These are phyloP conservation scores for Lineus longissimus DNA, from an alignment of 1,140 invertebrate genomes.

Conservation along the genomic window DNA sequence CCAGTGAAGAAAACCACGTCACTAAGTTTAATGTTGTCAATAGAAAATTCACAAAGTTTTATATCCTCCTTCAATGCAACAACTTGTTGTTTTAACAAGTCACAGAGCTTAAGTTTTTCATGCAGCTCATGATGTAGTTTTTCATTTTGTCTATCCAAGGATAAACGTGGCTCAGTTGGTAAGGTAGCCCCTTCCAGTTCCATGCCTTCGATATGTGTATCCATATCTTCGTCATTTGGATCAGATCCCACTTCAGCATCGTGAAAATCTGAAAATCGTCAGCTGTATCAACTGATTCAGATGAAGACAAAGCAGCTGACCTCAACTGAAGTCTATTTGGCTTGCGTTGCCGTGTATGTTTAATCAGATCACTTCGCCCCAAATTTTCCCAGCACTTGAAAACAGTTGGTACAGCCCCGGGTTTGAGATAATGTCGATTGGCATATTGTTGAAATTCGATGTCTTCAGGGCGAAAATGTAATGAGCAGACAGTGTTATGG, in stretches of 20 bases:
- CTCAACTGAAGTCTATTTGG: constrained; percentile 2
- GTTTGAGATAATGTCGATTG: background rate
- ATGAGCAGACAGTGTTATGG: background rate
- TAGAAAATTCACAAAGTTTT: background rate
- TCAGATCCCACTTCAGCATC: background rate
- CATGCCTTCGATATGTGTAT: too few relatives aligned
- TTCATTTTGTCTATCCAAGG: background rate
- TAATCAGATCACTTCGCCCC: background rate
- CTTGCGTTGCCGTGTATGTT: background rate
- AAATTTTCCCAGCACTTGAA: background rate
- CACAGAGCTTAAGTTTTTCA: background rate
- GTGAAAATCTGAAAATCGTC: background rate
- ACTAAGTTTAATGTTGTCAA: constrained; percentile 4
- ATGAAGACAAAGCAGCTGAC: too few relatives aligned
- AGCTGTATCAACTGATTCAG: too few relatives aligned
- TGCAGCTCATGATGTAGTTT: background rate
- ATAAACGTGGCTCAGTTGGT: too few relatives aligned
- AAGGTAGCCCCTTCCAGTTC: too few relatives aligned
- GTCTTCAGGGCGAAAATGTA: background rate
- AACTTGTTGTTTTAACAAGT: background rate
- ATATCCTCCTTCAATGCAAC: background rate
- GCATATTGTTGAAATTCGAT: background rate
- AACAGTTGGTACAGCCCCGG: constrained; percentile 2
- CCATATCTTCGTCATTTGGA: background rate
- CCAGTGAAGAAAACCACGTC: background rate